phyloP scores from a whole-genome alignment of 2,797 vertebrate species.

The Notoglanidium macrostoma region DNA sequence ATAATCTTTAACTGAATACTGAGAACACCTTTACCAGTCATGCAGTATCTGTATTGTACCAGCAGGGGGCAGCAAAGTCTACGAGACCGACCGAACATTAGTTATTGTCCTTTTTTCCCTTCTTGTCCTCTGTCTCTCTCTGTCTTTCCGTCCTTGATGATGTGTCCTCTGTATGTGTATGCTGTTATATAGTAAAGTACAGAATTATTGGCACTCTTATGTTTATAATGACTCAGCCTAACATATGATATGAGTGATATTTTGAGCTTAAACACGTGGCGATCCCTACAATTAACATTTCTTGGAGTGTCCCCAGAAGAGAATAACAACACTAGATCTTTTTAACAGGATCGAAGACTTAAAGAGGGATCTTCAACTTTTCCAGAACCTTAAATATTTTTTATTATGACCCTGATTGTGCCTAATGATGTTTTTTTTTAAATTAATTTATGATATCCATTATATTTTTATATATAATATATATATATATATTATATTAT shows the following conservation, averaged over 20 bases:
- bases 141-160: constrained; percentile 27
- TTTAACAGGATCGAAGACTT: not conserved
- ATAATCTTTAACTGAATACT: not conserved
- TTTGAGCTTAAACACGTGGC: not conserved
- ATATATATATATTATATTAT: not conserved
- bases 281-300: not conserved
- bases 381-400: not conserved
- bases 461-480: not conserved
- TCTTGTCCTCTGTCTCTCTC: not conserved
- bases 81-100: not conserved
- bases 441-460: not conserved
- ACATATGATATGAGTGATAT: not conserved
- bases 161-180: constrained; percentile 32
- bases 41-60: constrained; percentile 10
- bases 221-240: not conserved
- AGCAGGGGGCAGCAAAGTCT: constrained; percentile 12
- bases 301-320: not conserved
- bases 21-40: constrained; percentile 36
- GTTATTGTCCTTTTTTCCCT: too few relatives aligned
- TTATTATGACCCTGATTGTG: not conserved
- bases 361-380: not conserved
- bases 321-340: not conserved
- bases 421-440: not conserved
- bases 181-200: not conserved
- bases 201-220: not conserved